Percentiles rank a stretch among this genome's conserved stretches.
Evolutionary conservation across 23 tunicate species (phyloP).

Genomic region (Pegea sp.): DNA sequence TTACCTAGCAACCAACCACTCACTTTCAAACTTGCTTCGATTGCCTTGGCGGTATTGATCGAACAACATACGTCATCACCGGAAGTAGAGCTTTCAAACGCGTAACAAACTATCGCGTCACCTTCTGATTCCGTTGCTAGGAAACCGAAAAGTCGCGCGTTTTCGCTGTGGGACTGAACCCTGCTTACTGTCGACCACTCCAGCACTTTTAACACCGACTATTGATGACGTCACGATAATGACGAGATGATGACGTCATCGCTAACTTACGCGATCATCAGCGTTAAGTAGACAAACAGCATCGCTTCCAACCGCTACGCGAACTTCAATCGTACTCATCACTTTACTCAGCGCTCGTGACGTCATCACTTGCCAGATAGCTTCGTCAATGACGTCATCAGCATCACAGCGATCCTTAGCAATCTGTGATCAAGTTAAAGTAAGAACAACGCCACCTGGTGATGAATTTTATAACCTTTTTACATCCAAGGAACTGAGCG

Average conservation of each 20-base stretch:
- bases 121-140: conserved; percentile 6
- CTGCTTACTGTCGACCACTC: not conserved
- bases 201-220: not conserved
- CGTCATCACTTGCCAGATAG: conserved; percentile 73
- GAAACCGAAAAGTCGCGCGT: conserved; percentile 46
- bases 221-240: not conserved
- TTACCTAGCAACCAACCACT: too few relatives aligned
- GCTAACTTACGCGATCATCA: conserved; percentile 11
- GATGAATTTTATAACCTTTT: conserved; percentile 10
- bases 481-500: conserved; percentile 57
- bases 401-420: conserved; percentile 14
- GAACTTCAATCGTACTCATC: conserved; percentile 56
- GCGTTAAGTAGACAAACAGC: conserved; percentile 42
- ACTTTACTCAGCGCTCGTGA: conserved; percentile 62
- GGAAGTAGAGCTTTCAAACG: conserved; percentile 62
- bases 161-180: conserved; percentile 45
- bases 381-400: conserved; percentile 22
- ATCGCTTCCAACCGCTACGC: conserved; percentile 19
- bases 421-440: not conserved
- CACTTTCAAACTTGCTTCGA: conserved; percentile 58
- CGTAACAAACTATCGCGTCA: conserved; percentile 31
- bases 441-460: not conserved
- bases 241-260: not conserved
- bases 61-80: conserved; percentile 82
- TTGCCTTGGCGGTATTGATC: conserved; percentile 58